Conservation (phyloP, 2,888 invertebrate species). For the Cyclophora albipunctata region DNA sequence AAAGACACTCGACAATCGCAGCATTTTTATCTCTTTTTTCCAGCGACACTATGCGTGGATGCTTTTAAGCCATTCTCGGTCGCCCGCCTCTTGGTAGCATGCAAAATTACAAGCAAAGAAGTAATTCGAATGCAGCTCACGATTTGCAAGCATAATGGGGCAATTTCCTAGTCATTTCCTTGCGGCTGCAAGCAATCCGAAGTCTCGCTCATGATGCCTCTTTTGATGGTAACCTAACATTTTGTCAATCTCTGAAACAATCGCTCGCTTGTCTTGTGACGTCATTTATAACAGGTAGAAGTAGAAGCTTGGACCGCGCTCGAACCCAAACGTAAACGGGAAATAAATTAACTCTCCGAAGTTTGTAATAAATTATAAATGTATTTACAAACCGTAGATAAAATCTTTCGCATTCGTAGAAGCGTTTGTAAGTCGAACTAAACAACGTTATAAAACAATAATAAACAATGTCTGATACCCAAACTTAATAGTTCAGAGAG, state of each 20-base stretch:
- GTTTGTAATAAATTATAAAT: too few species aligned
- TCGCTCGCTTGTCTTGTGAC: conserved; percentile 11
- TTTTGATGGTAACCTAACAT: conserved; percentile 35
- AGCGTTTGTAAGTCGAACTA: not conserved
- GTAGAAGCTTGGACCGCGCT: too few species aligned
- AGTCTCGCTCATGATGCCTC: conserved; percentile 44
- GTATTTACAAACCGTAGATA: too few species aligned
- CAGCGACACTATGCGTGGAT: conserved; percentile 29
- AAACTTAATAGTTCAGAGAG: conserved; percentile 18
- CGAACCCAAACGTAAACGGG: not conserved
- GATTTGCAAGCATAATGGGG: conserved; percentile 68
- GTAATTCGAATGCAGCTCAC: conserved; percentile 70
- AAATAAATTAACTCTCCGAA: not conserved
- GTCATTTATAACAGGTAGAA: too few species aligned
- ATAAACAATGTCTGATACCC: conserved; percentile 12
- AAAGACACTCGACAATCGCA: conserved; percentile 17
- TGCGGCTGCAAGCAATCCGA: conserved; percentile 57
- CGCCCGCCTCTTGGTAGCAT: conserved; percentile 29
- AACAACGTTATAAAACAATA: conserved; percentile 3
- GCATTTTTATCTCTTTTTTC: conserved; percentile 16
- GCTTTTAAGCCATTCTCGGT: conserved; percentile 40
- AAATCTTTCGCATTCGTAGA: too few species aligned
- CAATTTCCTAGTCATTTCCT: conserved; percentile 71
- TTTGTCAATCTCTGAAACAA: conserved; percentile 29
- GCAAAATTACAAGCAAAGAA: conserved; percentile 65